Percentiles rank a stretch among this genome's conserved stretches.
phyloP scores from a whole-genome alignment of 2,113 vertebrate species.

The Galeopterus variegatus region DNA sequence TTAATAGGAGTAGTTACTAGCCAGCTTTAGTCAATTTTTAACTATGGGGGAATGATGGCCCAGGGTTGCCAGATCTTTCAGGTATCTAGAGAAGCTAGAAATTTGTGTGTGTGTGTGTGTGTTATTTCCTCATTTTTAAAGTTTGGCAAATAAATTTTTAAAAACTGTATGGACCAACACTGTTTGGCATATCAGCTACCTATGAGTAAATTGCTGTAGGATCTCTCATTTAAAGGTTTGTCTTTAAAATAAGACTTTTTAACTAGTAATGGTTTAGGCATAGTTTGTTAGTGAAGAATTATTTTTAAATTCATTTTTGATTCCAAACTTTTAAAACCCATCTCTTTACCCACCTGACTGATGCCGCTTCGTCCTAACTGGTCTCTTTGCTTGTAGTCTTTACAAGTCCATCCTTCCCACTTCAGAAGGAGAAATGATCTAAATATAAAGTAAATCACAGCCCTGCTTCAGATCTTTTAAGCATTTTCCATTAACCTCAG shows the following conservation, averaged over 20 bases:
- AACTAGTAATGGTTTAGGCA: neutral
- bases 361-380: neutral
- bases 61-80: neutral
- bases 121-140: slow-evolving; percentile 16
- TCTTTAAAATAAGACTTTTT: slow-evolving; percentile 11
- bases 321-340: neutral
- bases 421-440: neutral
- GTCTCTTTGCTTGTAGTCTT: neutral
- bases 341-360: neutral
- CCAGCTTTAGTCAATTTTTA: neutral
- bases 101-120: neutral
- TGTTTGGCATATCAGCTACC: neutral
- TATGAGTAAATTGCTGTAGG: neutral
- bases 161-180: neutral
- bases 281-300: neutral
- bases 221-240: neutral
- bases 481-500: neutral
- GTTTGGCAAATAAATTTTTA: neutral
- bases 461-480: neutral
- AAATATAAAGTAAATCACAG: slow-evolving; percentile 40
- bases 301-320: neutral
- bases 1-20: neutral
- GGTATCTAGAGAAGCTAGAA: neutral
- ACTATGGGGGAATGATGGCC: neutral
- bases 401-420: neutral